Percentiles rank a stretch among this genome's conserved stretches.
Conservation (phyloP, 2,888 invertebrate genomes). For the Ophion ellenae region DNA sequence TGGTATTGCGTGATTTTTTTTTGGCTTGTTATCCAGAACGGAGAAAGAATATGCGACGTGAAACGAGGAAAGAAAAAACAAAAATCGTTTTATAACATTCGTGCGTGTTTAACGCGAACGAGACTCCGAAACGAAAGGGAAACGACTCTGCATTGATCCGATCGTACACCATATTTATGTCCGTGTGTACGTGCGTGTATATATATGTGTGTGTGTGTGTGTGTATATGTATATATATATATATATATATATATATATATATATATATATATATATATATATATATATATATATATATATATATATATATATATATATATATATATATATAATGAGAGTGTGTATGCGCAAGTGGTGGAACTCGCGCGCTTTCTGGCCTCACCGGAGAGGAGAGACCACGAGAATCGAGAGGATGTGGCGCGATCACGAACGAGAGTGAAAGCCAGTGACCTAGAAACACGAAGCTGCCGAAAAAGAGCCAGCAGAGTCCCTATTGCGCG, state of each 20-base stretch:
- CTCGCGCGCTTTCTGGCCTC: conserved; percentile 43
- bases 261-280: no score
- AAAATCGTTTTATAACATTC: conserved; percentile 39
- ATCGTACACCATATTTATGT: conserved; percentile 27
- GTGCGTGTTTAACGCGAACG: conserved; percentile 40
- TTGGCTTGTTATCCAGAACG: not conserved
- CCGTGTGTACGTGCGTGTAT: conserved; percentile 25
- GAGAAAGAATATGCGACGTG: not conserved
- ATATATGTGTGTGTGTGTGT: no score
- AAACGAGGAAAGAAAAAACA: not conserved
- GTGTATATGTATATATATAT: not conserved
- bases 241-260: not conserved
- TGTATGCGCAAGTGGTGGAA: conserved; percentile 29
- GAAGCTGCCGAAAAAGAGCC: conserved; percentile 69
- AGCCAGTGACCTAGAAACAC: conserved; percentile 81
- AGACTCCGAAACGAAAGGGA: conserved; percentile 66
- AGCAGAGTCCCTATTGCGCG: conserved; percentile 23
- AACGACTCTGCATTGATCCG: conserved; percentile 52
- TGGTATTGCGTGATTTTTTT: conserved; percentile 17
- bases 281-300: no score
- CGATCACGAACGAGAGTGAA: conserved; percentile 79
- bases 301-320: no score
- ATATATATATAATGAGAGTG: not conserved
- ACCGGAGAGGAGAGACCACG: conserved; percentile 45
- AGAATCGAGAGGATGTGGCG: conserved; percentile 68